These are phyloP conservation scores for Perdita meconis DNA, from an alignment of 2,888 invertebrate species.

Conservation along the genomic window DNA sequence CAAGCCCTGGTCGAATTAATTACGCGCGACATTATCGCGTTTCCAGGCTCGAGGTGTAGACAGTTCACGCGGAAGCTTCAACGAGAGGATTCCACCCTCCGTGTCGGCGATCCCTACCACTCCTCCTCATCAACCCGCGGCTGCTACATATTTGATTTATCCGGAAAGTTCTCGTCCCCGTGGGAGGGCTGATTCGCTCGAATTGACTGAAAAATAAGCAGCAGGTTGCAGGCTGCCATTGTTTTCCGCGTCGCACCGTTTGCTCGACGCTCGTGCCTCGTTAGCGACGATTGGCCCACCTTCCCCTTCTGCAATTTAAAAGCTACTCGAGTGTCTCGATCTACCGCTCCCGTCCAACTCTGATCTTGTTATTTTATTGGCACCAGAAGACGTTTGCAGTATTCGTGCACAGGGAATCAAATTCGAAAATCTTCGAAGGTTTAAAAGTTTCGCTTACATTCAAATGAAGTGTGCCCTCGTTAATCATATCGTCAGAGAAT, in stretches of 20 bases:
- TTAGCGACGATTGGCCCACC: constrained; percentile 43
- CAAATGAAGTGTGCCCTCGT: too few relatives aligned
- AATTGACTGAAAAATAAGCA: constrained; percentile 62
- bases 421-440: too few relatives aligned
- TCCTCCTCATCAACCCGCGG: constrained; percentile 14
- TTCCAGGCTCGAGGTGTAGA: constrained; percentile 57
- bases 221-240: constrained; percentile 55
- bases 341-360: too few relatives aligned
- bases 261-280: constrained; percentile 47
- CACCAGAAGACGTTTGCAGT: too few relatives aligned
- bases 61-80: constrained; percentile 49
- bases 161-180: constrained; percentile 57
- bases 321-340: constrained; percentile 6
- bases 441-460: too few relatives aligned
- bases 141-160: constrained; percentile 70
- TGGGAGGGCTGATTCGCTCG: constrained; percentile 44
- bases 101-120: constrained; percentile 10
- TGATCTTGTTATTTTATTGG: too few relatives aligned
- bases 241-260: constrained; percentile 43
- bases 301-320: constrained; percentile 37
- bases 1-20: constrained; percentile 61
- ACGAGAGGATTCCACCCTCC: constrained; percentile 43
- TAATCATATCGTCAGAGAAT: too few relatives aligned
- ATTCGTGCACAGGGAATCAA: too few relatives aligned
- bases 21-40: constrained; percentile 68